Evolutionary conservation across 2,113 vertebrate species (phyloP).

Genomic region (Circaetus gallicus): DNA sequence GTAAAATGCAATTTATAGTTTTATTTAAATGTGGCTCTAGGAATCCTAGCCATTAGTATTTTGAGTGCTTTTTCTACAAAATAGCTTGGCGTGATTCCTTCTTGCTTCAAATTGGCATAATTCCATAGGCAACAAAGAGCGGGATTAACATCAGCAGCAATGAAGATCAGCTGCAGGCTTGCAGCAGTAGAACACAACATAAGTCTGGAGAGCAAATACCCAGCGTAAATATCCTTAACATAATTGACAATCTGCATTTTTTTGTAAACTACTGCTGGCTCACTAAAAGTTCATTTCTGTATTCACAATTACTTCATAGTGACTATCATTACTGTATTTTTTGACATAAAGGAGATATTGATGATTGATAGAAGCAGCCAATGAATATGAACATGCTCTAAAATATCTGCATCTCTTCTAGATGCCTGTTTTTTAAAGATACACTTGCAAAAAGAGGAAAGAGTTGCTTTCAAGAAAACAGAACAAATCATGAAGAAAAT

Average conservation of each 20-base stretch:
- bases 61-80: background rate
- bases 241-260: background rate
- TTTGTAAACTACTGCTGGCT: background rate
- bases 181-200: background rate
- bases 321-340: background rate
- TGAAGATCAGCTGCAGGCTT: background rate
- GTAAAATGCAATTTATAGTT: background rate
- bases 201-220: background rate
- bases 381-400: background rate
- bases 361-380: background rate
- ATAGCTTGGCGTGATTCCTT: background rate
- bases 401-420: background rate
- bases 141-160: background rate
- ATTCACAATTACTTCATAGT: background rate
- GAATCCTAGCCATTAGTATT: background rate
- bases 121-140: background rate
- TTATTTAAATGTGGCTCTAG: background rate
- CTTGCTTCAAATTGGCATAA: background rate
- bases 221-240: background rate
- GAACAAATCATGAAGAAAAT: background rate
- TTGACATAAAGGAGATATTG: background rate
- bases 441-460: background rate
- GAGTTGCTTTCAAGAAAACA: background rate
- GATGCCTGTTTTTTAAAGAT: background rate
- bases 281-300: background rate